Conservation (phyloP, 1,140 invertebrate species). For the Doryteuthis pealeii region DNA sequence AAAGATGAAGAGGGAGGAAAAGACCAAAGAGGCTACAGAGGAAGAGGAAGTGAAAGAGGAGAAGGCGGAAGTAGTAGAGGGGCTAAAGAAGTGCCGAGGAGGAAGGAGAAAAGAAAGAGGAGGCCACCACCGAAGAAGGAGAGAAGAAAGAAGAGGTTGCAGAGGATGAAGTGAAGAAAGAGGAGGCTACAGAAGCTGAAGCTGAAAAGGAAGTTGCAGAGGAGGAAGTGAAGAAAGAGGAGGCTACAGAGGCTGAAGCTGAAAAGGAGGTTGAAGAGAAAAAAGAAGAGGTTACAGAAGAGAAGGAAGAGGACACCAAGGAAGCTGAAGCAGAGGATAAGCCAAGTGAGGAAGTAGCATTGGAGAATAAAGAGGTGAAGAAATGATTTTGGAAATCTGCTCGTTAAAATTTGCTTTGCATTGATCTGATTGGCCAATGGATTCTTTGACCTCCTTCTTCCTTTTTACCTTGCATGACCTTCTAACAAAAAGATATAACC, state of each 20-base stretch:
- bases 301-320: neutral
- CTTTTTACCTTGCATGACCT: too few relatives aligned
- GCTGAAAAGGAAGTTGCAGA: neutral
- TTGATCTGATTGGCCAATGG: too few relatives aligned
- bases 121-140: constrained; percentile 41
- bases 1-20: constrained; percentile 13
- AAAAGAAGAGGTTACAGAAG: constrained; percentile 8
- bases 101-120: constrained; percentile 20
- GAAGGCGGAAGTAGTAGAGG: neutral
- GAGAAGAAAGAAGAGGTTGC: constrained; percentile 27
- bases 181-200: constrained; percentile 12
- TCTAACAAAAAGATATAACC: too few relatives aligned
- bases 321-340: neutral
- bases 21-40: neutral
- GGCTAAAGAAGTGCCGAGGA: constrained; percentile 15
- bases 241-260: neutral
- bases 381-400: too few relatives aligned
- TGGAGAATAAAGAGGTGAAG: too few relatives aligned
- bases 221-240: neutral
- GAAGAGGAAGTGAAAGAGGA: constrained; percentile 16
- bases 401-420: too few relatives aligned
- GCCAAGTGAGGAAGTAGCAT: neutral
- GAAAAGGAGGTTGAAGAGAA: constrained; percentile 11
- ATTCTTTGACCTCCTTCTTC: too few relatives aligned
- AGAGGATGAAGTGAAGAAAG: neutral